phyloP scores from a whole-genome alignment of 2,888 invertebrate species.

The Watsonalla binaria region DNA sequence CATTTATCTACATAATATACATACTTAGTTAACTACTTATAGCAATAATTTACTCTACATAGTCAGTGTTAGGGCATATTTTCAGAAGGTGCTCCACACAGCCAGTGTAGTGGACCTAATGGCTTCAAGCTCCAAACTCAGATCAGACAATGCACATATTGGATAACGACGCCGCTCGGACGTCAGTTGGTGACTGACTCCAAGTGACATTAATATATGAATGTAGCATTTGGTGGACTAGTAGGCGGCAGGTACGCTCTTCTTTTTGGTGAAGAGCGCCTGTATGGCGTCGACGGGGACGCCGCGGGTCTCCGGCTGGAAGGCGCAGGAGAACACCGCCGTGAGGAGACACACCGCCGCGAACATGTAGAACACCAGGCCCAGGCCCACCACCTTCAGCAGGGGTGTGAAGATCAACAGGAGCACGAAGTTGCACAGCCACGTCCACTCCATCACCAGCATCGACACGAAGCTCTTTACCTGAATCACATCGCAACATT shows the following conservation, averaged over 20 bases:
- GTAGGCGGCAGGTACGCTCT: background rate
- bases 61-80: too few species aligned
- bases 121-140: too few species aligned
- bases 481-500: slow-evolving; percentile 25
- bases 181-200: too few species aligned
- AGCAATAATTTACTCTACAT: too few species aligned
- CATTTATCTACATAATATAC: too few species aligned
- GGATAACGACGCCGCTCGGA: too few species aligned
- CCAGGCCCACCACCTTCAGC: slow-evolving; percentile 32
- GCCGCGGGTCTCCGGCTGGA: slow-evolving; percentile 50
- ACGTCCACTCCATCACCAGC: slow-evolving; percentile 45
- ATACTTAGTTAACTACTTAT: too few species aligned
- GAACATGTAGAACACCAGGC: slow-evolving; percentile 48
- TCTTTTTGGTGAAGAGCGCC: slow-evolving; percentile 24
- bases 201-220: too few species aligned
- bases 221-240: too few species aligned
- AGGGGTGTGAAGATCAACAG: slow-evolving; percentile 46
- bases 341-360: slow-evolving; percentile 30
- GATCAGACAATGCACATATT: too few species aligned
- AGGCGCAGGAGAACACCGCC: slow-evolving; percentile 28
- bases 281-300: slow-evolving; percentile 47
- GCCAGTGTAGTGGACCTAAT: too few species aligned
- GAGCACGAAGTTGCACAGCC: slow-evolving; percentile 42
- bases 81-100: too few species aligned
- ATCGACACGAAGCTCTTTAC: slow-evolving; percentile 43